Evolutionary conservation across 2,113 vertebrate genomes (phyloP), one percentile per base, ranked within the genome.

Genomic region (Theristicus caerulescens): DNA sequence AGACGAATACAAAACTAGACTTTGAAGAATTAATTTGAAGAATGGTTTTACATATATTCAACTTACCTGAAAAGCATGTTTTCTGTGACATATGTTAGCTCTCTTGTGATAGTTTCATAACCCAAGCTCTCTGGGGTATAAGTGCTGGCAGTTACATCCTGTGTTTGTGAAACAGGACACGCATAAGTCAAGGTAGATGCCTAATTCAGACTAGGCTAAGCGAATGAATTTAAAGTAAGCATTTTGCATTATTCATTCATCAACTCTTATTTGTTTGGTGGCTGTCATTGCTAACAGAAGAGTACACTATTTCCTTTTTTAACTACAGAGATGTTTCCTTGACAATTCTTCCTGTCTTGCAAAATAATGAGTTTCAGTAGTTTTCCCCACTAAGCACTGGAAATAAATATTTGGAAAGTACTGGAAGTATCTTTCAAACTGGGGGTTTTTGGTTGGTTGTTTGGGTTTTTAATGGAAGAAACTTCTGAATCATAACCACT

Each of bases 391-490:
- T 19, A 59, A 66, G 16, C 46, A 44, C 3, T 52, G 22, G 16
- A 78, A 94, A 72, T 13, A 81, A 84, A 65, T 73, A 71, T 64
- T 80, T 76, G 11, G 7, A 49, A 89, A 55, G 7, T 32, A 36
- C 2, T 19, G 16, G 19, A 83, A 64, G 2, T 40, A 22, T 67
- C 25, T 80, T 54, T 72, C 27, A 74, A 20, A 29, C 4, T 22
- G 8, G 7, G 6, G 5, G 4, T 0, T 6, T 34, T 57, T n/a
- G 9, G 2, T 84, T 61, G 2, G 4, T n/a, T 69, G n/a, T 1
- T 34, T 51, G 16, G 55, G 3, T 36, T 73, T 59, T 38, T 24
- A 46, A 71, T 38, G 3, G 32, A 40, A 92, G 19, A 72, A 62
- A 52, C 5, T 51, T 70, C 22, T 49, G 22, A 38, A 65, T n/a